Percentiles rank a stretch among this genome's conserved stretches.
phyloP scores from a whole-genome alignment of 1,140 invertebrate genomes.

The Stenopsyche tienmushanensis region DNA sequence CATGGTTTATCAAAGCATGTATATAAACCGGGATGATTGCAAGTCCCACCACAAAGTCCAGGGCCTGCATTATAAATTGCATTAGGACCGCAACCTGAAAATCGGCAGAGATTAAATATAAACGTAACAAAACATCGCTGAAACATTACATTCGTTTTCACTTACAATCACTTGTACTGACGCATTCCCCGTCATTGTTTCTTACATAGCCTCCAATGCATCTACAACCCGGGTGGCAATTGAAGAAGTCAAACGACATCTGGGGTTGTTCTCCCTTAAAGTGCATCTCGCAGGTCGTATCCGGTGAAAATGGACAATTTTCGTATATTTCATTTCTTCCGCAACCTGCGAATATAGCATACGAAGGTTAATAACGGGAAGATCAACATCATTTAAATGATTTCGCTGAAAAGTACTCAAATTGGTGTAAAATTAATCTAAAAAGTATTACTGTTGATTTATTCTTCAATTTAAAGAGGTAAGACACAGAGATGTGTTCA shows the following conservation, averaged over 20 bases:
- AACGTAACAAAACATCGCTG: not conserved
- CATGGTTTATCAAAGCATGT: not conserved
- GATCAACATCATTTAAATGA: no score
- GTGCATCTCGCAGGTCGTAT: conserved; percentile 6
- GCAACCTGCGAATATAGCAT: no score
- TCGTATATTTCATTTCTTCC: not conserved
- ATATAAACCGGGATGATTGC: not conserved
- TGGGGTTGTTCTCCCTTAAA: not conserved
- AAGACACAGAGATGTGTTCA: no score
- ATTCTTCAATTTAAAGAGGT: no score
- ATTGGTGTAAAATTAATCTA: no score
- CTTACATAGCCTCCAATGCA: not conserved
- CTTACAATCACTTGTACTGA: not conserved
- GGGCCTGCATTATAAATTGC: not conserved
- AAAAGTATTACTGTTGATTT: no score
- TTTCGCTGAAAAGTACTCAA: no score
- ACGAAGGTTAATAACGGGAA: no score
- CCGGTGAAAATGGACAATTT: not conserved
- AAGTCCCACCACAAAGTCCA: not conserved
- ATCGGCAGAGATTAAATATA: not conserved
- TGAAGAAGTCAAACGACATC: no score
- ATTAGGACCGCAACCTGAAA: conserved; percentile 21
- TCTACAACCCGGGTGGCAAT: not conserved
- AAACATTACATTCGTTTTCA: no score
- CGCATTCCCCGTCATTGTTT: not conserved